phyloP scores from a whole-genome alignment of 1,140 invertebrate genomes.

The Apis florea region DNA sequence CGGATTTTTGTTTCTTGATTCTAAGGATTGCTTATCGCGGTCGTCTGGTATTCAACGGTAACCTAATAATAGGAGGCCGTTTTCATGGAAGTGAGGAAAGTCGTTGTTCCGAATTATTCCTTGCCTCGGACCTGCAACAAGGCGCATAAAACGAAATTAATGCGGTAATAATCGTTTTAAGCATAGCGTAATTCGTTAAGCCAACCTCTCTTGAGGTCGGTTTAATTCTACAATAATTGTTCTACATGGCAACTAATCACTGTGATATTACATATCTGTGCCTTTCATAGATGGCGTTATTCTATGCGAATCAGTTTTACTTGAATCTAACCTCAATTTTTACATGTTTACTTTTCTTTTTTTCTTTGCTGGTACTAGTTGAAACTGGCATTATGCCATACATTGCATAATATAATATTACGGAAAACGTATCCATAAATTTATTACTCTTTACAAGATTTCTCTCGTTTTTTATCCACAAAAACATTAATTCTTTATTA shows the following conservation, averaged over 20 bases:
- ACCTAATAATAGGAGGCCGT: conserved; percentile 60
- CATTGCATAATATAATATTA: not conserved
- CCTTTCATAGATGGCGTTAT: not conserved
- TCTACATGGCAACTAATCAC: conserved; percentile 58
- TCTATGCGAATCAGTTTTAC: not conserved
- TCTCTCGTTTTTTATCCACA: not conserved
- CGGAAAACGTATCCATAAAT: not conserved
- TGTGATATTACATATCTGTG: conserved; percentile 33
- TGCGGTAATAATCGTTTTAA: conserved; percentile 59
- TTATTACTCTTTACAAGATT: conserved; percentile 2
- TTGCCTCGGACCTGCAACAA: conserved; percentile 59
- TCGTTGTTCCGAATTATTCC: conserved; percentile 63
- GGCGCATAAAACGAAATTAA: conserved; percentile 64
- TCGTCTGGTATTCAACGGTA: conserved; percentile 38
- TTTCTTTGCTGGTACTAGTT: not conserved
- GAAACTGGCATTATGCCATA: not conserved
- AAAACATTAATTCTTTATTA: not conserved
- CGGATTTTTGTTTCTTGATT: not conserved
- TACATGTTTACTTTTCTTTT: not conserved
- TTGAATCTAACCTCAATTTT: not conserved
- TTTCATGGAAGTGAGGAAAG: conserved; percentile 47
- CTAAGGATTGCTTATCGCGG: conserved; percentile 49
- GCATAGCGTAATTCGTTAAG: conserved; percentile 50
- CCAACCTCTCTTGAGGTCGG: conserved; percentile 34
- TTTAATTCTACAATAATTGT: conserved; percentile 64